phyloP scores from a whole-genome alignment of 2,113 vertebrate species.

The Chloropsis cyanopogon region DNA sequence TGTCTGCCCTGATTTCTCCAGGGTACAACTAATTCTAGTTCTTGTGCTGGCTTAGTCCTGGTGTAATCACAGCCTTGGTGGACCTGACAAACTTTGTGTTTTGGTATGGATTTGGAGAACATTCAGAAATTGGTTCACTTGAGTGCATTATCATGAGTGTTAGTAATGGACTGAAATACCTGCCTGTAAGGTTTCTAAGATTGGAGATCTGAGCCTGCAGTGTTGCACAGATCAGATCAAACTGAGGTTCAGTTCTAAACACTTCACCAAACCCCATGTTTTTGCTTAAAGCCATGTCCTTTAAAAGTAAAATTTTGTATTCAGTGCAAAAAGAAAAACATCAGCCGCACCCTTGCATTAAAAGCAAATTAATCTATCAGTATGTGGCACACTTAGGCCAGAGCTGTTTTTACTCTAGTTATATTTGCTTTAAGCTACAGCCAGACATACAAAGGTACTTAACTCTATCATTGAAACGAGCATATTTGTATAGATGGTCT shows the following conservation, averaged over 20 bases:
- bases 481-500: background rate
- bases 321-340: background rate
- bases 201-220: background rate
- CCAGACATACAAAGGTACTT: constrained; percentile 18
- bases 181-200: background rate
- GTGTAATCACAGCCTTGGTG: background rate
- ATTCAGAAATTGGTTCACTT: background rate
- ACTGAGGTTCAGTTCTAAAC: background rate
- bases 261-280: background rate
- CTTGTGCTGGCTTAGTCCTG: background rate
- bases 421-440: background rate
- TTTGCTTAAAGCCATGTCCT: background rate
- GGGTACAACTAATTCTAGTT: background rate
- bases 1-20: background rate
- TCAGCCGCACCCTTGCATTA: background rate
- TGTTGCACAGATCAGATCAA: background rate
- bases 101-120: background rate
- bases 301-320: background rate
- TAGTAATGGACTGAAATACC: background rate
- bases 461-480: constrained; percentile 1
- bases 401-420: background rate
- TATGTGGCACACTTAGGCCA: background rate
- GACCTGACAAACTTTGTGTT: background rate
- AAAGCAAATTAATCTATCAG: background rate
- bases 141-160: accelerated